A percentile compares a stretch with the other conserved stretches of the same genome.
These are phyloP conservation scores for Notolabrus celidotus DNA, from an alignment of 2,797 vertebrate species.

Conservation along the genomic window DNA sequence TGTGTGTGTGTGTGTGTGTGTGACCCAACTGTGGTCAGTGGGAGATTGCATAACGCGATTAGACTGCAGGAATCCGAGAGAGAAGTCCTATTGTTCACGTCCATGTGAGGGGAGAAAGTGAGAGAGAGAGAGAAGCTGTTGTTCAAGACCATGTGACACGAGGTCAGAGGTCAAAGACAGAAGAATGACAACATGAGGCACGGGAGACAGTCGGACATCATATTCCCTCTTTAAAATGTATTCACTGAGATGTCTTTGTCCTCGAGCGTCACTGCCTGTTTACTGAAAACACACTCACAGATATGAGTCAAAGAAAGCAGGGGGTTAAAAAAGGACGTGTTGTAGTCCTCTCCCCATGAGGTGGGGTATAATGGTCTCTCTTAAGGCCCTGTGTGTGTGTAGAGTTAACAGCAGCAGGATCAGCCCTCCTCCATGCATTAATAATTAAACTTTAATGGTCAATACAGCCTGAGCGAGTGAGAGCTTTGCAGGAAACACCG, in stretches of 20 bases:
- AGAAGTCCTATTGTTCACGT: conserved; percentile 66
- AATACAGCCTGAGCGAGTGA: conserved; percentile 40
- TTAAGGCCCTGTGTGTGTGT: background rate
- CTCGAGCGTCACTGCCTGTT: no score
- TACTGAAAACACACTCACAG: no score
- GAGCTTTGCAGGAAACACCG: conserved; percentile 32
- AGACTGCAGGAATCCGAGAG: conserved; percentile 71
- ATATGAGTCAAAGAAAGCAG: no score
- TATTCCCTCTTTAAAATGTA: background rate
- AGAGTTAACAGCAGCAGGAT: conserved; percentile 50
- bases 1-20: conserved; percentile 11
- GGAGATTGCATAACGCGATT: conserved; percentile 72
- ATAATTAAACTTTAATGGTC: conserved; percentile 74
- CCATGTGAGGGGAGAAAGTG: conserved; percentile 44
- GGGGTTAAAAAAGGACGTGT: background rate
- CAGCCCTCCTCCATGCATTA: conserved; percentile 60
- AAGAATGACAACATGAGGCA: conserved; percentile 31
- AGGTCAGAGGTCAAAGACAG: conserved; percentile 50
- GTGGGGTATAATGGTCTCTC: conserved; percentile 8
- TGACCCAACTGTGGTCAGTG: conserved; percentile 49
- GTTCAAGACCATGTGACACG: conserved; percentile 51
- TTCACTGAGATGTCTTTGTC: background rate
- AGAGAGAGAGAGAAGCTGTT: conserved; percentile 18
- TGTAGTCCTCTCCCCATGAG: conserved; percentile 10
- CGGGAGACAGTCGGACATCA: background rate